These are phyloP conservation scores for Boulengeromyrus knoepffleri DNA, from an alignment of 2,113 vertebrate genomes.

Conservation along the genomic window DNA sequence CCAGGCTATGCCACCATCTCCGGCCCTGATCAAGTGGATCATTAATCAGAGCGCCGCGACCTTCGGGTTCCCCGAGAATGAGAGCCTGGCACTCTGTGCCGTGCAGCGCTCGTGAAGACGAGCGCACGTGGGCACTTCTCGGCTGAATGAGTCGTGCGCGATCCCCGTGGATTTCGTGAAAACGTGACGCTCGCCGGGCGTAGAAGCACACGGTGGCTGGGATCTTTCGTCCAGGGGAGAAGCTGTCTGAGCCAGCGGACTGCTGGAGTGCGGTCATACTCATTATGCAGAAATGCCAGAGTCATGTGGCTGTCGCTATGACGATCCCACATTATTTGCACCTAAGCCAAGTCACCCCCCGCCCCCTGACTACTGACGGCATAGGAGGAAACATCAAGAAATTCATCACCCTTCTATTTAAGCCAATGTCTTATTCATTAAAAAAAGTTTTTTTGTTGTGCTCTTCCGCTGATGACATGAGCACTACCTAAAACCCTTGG, in stretches of 20 bases:
- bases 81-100: neutral
- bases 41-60: neutral
- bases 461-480: neutral
- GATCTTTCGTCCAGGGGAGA: constrained; percentile 20
- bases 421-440: constrained; percentile 1
- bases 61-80: neutral
- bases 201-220: neutral
- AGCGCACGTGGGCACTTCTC: neutral
- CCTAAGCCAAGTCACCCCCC: constrained; percentile 23
- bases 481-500: neutral
- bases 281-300: constrained; percentile 46
- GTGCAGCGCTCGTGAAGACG: neutral
- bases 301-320: constrained; percentile 35
- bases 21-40: neutral
- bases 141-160: neutral
- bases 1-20: neutral
- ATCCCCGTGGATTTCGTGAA: neutral
- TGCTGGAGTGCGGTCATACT: constrained; percentile 35
- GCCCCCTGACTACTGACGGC: neutral
- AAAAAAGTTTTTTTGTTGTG: neutral
- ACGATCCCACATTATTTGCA: constrained; percentile 37
- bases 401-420: neutral
- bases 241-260: constrained; percentile 20
- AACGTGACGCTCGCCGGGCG: neutral
- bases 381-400: neutral